Evolutionary conservation across 2,888 invertebrate genomes (phyloP), one percentile per base, ranked within the genome.

Genomic region (Pyrrhosoma nymphula): DNA sequence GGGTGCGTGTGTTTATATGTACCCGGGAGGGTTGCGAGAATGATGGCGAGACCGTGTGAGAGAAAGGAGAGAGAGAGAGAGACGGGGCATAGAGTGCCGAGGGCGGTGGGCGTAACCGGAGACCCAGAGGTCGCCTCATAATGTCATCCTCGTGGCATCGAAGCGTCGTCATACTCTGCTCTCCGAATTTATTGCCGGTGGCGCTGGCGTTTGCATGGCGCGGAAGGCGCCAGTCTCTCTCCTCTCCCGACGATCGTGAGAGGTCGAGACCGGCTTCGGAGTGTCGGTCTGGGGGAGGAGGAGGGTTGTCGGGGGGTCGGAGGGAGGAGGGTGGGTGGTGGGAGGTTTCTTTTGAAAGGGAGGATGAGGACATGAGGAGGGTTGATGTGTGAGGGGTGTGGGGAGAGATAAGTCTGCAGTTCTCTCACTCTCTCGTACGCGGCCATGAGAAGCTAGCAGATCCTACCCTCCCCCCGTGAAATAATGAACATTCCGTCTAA

Each of bases 131-230:
- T 56, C 90, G 56, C 56, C 56, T 69, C 69, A 69, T 69, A 93
- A 93, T 47, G 93, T 93, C 91, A 69, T 63, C 63, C 63, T 63
- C 93, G 69, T 69, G 93, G 93, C 60, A 93, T 60, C 56, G 91
- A 30, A 63, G 63, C 82, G 82, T 82, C 82, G 82, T 82, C 82
- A 82, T 82, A 82, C 35, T 82, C 39, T 63, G 91, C 63, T 30
- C 60, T 69, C 93, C 93, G 93, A 93, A 63, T 93, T 93, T 93
- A 93, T 93, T 69, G 93, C 93, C 91, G 63, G 39, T 60, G 91
- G 60, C 91, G 82, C 69, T 69, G 69, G 69, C 69, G 69, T 35
- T 82, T 35, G 82, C 82, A 26, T 82, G 91, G 56, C 91, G 56
- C 60, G 60, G 69, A 39, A 69, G 93, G 93, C 93, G 93, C 93